Evolutionary conservation across 2,797 vertebrate genomes (phyloP), one percentile per base, ranked within the genome.

Genomic region (Catostomus latipinnis): DNA sequence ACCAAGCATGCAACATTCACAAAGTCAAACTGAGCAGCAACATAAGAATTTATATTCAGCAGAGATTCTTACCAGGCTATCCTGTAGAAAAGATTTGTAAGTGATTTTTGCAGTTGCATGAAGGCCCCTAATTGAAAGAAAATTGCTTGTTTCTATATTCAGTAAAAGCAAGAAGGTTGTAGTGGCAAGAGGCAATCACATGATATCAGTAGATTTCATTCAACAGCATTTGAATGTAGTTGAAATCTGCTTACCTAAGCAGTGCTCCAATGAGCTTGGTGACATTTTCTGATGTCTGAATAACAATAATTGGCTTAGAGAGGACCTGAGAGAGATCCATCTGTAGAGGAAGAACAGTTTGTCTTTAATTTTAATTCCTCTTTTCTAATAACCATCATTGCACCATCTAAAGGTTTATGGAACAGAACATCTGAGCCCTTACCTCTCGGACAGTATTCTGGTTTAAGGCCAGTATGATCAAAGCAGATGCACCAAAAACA

Each of bases 231-330:
- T 34, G 34, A 34, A 34, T 34, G 34, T 34, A 34, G 34, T 11
- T 60, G 16, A 60, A 60, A 34, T 11, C 5, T 5, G n/a, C 80
- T 86, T 88, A 96, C 97, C 95, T 94, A 83, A 98, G 92, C 81
- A 98, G 91, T 0, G 95, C 96, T 71, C 97, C 95, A 6, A 98
- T 92, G 78, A 98, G 94, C 83, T 92, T 95, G 81, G 97, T 97
- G 87, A 97, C 97, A 0, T 98, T 98, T 89, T 98, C 95, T 0
- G 97, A 98, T 0, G 96, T 96, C 89, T 98, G 97, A 87, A 98
- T 95, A 76, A 98, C 91, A 2, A 98, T 92, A 71, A 98, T 89
- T 0, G 97, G 97, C 87, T 96, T 96, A 54, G 96, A 94, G 9
- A 97, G 93, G 50, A 96, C 94, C 87, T 96, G 95, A 43, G 97